Base-by-base conservation (phyloP, 2,888 invertebrate species). In the Melolontha melolontha region DNA sequence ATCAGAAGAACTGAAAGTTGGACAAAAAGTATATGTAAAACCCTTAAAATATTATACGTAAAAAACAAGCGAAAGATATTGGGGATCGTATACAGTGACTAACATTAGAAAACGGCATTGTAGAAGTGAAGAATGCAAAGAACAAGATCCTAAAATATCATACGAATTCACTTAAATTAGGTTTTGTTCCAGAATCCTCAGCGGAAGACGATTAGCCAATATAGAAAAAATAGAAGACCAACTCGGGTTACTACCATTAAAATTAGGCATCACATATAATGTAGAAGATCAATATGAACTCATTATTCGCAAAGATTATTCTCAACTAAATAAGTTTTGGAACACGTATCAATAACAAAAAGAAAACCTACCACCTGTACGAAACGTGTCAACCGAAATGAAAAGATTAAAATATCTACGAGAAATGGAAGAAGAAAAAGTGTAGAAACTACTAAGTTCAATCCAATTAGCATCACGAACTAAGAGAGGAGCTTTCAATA, bases 121-220 rank as follows among this genome's bases (percentile, higher is more conserved):
- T 34, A 55, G 12, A 55, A 55, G 17, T 50, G 2, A 50, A 50
- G 4, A 16, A 34, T 22, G 17, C 17, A 2, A 50, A 16, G 10
- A 50, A 50, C 17, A 50, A 16, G 1, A 12, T 12, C 17, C 12
- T 12, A 11, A 34, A 54, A 22, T 8, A 54, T 39, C 34, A 34
- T 11, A 11, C 4, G n/a, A 54, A 54, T n/a, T 54, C 27, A 11
- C 1, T 54, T 1, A 54, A 54, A 29, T 39, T 54, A n/a, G 54
- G 54, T 34, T 14, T 39, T 14, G 29, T 54, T 54, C 39, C 27
- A 54, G 54, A 40, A 55, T 34, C 39, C 55, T 55, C 55, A 55
- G 14, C 55, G 6, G 12, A 39, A 14, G 34, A 55, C 40, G 39
- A 55, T 34, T 55, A 34, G 10, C 12, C 55, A 1, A 55, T n/a